Conservation (phyloP, 1,140 invertebrate species). For the Tetramorium parvispinum region DNA sequence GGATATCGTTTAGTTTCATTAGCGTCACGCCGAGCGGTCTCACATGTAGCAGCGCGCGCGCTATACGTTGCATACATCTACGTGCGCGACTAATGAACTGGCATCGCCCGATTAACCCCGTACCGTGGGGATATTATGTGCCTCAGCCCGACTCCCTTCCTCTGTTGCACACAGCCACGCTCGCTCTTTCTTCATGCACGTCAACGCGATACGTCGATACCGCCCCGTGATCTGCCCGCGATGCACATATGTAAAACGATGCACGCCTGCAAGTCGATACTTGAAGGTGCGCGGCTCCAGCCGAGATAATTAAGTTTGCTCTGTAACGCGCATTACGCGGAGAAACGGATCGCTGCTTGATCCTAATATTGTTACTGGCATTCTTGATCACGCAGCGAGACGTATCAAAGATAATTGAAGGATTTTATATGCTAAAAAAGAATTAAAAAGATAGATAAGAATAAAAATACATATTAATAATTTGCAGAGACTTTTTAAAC, state of each 20-base stretch:
- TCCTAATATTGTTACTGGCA: neutral
- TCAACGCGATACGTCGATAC: conserved; percentile 35
- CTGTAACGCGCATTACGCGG: neutral
- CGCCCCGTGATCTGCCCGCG: conserved; percentile 12
- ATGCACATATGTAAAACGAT: conserved; percentile 18
- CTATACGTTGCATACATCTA: conserved; percentile 51
- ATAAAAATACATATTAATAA: neutral
- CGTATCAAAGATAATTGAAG: neutral
- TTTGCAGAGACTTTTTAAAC: no score
- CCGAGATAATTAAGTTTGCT: conserved; percentile 18
- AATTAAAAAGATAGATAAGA: neutral
- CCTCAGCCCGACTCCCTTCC: conserved; percentile 69
- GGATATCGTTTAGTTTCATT: conserved; percentile 76
- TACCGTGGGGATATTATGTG: conserved; percentile 78
- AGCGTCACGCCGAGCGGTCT: conserved; percentile 66
- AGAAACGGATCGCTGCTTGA: neutral
- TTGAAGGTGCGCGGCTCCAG: neutral
- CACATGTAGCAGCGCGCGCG: conserved; percentile 19
- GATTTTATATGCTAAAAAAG: neutral
- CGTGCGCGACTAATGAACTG: conserved; percentile 83
- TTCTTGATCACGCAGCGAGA: neutral
- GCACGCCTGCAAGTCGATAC: conserved; percentile 23
- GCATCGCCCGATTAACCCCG: conserved; percentile 82
- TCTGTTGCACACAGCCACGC: conserved; percentile 34
- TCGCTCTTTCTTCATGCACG: conserved; percentile 25